Percentiles rank a stretch among this genome's conserved stretches.
These are phyloP conservation scores for Digitonthophagus gazella DNA, from an alignment of 2,888 invertebrate genomes.

Conservation along the genomic window DNA sequence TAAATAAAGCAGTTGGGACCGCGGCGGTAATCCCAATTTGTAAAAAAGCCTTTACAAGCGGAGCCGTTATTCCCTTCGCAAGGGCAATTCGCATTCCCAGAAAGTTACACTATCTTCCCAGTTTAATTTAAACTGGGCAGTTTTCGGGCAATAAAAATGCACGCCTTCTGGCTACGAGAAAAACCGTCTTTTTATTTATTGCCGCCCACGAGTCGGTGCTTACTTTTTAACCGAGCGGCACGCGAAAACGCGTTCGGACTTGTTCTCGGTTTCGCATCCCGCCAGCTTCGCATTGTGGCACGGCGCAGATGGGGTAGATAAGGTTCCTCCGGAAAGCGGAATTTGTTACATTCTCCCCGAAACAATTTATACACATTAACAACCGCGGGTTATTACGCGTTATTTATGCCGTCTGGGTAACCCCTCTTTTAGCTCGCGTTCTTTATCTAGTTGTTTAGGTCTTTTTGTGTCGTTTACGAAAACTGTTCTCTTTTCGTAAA, in stretches of 20 bases:
- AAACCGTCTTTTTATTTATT: slow-evolving; percentile 54
- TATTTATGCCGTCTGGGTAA: slow-evolving; percentile 49
- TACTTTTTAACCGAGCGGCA: slow-evolving; percentile 34
- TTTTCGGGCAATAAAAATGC: slow-evolving; percentile 55
- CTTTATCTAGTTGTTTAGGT: slow-evolving; percentile 38
- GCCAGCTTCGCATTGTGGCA: slow-evolving; percentile 15
- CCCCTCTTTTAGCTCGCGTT: slow-evolving; percentile 46
- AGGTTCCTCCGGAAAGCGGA: slow-evolving; percentile 50
- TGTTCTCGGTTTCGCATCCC: slow-evolving; percentile 3
- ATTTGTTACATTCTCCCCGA: slow-evolving; percentile 49
- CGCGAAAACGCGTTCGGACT: slow-evolving; percentile 17
- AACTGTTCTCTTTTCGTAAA: slow-evolving; percentile 3
- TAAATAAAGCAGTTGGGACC: slow-evolving; percentile 5
- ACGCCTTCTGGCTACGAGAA: slow-evolving; percentile 53
- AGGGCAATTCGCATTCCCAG: slow-evolving; percentile 37
- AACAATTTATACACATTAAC: slow-evolving; percentile 52
- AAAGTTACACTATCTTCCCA: slow-evolving; percentile 49
- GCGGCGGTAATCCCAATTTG: slow-evolving; percentile 27
- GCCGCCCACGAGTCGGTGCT: slow-evolving; percentile 33
- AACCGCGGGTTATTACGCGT: slow-evolving; percentile 43
- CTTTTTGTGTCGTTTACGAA: slow-evolving; percentile 19
- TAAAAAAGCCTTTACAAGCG: slow-evolving; percentile 35
- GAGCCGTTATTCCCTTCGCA: slow-evolving; percentile 43
- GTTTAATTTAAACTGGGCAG: slow-evolving; percentile 54
- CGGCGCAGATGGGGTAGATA: slow-evolving; percentile 36